phyloP scores from a whole-genome alignment of 2,113 vertebrate species.

The Paramisgurnus dabryanus region DNA sequence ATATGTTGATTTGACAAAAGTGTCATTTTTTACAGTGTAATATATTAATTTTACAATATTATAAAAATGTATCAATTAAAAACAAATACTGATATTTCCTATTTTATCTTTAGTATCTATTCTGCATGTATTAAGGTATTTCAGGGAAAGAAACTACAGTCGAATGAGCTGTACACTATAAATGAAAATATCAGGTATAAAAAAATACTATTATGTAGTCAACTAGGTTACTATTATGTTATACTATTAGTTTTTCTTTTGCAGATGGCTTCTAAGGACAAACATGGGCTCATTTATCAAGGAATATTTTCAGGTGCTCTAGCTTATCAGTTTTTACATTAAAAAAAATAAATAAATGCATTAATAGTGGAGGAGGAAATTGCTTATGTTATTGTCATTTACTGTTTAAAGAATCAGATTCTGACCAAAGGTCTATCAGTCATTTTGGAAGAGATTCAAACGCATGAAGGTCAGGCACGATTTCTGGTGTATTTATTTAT shows the following conservation, averaged over 20 bases:
- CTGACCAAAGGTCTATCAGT: conserved; percentile 80
- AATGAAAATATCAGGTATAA: conserved; percentile 83
- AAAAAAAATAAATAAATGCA: not conserved
- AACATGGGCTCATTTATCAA: conserved; percentile 85
- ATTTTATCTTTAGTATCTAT: conserved; percentile 71
- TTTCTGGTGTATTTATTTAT: not conserved
- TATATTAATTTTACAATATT: too few relatives aligned
- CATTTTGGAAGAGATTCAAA: conserved; percentile 82
- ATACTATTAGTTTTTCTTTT: conserved; percentile 58
- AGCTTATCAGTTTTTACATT: not conserved
- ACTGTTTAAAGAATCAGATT: conserved; percentile 81
- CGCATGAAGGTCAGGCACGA: conserved; percentile 76
- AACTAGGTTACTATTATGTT: too few relatives aligned
- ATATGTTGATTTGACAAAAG: too few relatives aligned
- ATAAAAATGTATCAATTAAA: too few relatives aligned
- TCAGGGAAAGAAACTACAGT: conserved; percentile 80
- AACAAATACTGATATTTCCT: not conserved
- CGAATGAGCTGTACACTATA: conserved; percentile 79
- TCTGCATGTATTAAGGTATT: conserved; percentile 84
- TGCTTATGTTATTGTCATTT: conserved; percentile 46
- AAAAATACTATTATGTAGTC: not conserved
- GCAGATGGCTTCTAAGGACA: conserved; percentile 81
- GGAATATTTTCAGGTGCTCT: conserved; percentile 83
- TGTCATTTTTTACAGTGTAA: too few relatives aligned
- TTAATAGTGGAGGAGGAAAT: not conserved